Percentiles rank a stretch among this genome's conserved stretches.
These are phyloP conservation scores for Drosophila lacteicornis DNA, from an alignment of 1,140 invertebrate species.

Conservation along the genomic window DNA sequence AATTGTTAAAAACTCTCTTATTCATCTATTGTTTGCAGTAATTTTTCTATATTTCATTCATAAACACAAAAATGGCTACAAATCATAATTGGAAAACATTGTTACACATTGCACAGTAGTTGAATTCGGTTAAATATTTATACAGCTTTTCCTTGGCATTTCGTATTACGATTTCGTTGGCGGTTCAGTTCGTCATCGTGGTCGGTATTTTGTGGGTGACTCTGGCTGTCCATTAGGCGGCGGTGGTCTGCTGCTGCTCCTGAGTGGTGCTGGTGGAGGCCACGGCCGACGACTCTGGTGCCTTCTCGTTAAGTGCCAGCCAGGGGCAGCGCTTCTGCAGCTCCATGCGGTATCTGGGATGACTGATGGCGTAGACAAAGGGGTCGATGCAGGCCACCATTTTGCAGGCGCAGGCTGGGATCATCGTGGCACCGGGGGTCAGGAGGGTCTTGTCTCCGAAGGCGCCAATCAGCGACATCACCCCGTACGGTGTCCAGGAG, in stretches of 20 bases:
- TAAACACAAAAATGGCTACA: constrained; percentile 41
- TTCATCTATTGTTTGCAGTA: constrained; percentile 44
- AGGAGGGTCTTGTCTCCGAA: constrained; percentile 92
- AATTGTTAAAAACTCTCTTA: neutral
- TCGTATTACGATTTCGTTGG: constrained; percentile 57
- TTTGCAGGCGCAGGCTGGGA: constrained; percentile 93
- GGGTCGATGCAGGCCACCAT: constrained; percentile 94
- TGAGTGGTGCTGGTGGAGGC: constrained; percentile 82
- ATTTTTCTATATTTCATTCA: constrained; percentile 52
- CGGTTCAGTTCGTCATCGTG: constrained; percentile 33
- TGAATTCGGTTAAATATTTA: constrained; percentile 34
- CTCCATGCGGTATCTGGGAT: constrained; percentile 92
- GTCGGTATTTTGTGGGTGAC: neutral
- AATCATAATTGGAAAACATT: constrained; percentile 40
- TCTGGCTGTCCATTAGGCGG: constrained; percentile 52
- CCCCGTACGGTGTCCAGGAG: constrained; percentile 93
- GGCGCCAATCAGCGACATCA: constrained; percentile 91
- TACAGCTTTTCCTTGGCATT: constrained; percentile 46
- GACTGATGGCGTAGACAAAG: constrained; percentile 94
- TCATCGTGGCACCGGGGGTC: constrained; percentile 94
- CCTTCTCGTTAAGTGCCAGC: constrained; percentile 88
- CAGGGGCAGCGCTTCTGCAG: constrained; percentile 88
- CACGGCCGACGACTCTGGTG: constrained; percentile 83
- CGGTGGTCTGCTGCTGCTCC: constrained; percentile 74
- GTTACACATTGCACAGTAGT: constrained; percentile 17